Conservation (phyloP, 2,888 invertebrate species). For the Lepas anatifera region DNA sequence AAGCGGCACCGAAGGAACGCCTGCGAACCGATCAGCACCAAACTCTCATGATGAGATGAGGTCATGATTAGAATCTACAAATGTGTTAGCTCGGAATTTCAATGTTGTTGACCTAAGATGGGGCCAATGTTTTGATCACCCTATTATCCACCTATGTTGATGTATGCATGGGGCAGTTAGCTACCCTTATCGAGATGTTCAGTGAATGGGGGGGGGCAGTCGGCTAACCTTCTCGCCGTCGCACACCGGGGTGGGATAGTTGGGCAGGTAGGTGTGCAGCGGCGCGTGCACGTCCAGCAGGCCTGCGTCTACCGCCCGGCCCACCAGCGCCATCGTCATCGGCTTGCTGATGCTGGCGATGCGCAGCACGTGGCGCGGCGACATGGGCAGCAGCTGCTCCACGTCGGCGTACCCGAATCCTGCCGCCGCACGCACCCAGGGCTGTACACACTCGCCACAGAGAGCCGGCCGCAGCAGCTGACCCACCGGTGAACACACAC, state of each 20-base stretch:
- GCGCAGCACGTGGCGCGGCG: conserved; percentile 39
- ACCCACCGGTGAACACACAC: not conserved
- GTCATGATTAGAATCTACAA: no score
- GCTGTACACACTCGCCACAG: not conserved
- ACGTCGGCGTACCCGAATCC: conserved; percentile 43
- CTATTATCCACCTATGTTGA: no score
- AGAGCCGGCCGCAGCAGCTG: no score
- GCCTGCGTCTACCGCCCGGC: conserved; percentile 39
- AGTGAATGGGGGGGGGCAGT: no score
- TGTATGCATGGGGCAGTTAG: no score
- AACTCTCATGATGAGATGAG: no score
- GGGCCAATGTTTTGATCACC: no score
- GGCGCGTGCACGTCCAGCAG: conserved; percentile 42
- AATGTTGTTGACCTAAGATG: no score
- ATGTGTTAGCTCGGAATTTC: no score
- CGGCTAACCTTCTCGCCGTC: not conserved
- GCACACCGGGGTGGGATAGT: conserved; percentile 34
- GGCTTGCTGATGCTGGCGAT: conserved; percentile 48
- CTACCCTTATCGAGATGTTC: no score
- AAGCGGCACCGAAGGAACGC: no score
- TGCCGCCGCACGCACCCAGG: conserved; percentile 20
- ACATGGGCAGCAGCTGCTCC: conserved; percentile 39
- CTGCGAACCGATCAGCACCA: no score
- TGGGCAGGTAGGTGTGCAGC: conserved; percentile 40
- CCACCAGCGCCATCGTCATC: conserved; percentile 42